Evolutionary conservation across 2,888 invertebrate species (phyloP), one percentile per base, ranked within the genome.

Genomic region (Camponotus fellah): DNA sequence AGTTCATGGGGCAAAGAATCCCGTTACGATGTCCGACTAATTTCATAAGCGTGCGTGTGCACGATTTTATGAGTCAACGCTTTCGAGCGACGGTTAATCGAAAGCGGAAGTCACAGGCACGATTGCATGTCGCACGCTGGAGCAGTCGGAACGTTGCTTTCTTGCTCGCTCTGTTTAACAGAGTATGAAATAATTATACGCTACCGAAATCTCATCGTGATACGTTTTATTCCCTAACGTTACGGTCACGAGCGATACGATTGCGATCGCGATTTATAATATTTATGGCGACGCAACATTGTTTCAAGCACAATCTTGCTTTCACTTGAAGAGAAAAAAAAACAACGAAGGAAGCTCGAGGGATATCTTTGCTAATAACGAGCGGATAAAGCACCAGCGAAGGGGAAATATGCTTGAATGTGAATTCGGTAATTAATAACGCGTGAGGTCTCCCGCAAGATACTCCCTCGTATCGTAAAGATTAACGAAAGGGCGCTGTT

Each of bases 1-100:
- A 17, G 12, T 46, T 49, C 32, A 60, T 14, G 75, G 56, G 43
- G 10, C 32, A 26, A 60, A 60, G 46, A 60, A 17, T 72, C 79
- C 79, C 74, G 79, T 80, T 80, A 80, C 72, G 60, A 72, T 40
- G 79, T 60, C 79, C 46, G 74, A 60, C 34, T 80, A 80, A 80
- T 80, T 80, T 80, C 34, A 72, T 72, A 72, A 60, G 72, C 74
- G 60, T 80, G 79, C 74, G 74, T 60, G 46, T 60, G 46, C 26
- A 49, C 37, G 72, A 80, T 80, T 80, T 80, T 80, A 80, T 72
- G 72, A 80, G 79, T 80, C 79, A 80, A 80, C 79, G 79, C 79
- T 80, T 80, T 72, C 71, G 37, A 80, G 79, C 72, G 60, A 46
- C 72, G 46, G 60, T 72, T 77, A 80, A 80, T 80, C 79, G 79